Percentiles rank a stretch among this genome's conserved stretches.
Conservation (phyloP, 2,797 vertebrate genomes). For the Benthosema pterotum region DNA sequence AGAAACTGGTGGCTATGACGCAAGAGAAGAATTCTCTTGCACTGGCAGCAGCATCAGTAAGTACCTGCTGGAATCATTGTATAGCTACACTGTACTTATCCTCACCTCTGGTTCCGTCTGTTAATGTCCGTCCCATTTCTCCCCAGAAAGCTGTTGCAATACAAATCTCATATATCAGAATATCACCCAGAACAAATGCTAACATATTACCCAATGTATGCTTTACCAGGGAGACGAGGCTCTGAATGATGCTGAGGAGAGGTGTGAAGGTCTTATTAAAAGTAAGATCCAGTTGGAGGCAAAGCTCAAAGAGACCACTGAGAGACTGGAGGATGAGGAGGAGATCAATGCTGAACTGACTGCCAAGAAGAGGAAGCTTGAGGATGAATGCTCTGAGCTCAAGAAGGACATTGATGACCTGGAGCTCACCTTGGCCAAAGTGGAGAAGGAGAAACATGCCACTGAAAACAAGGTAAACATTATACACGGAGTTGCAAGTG, state of each 20-base stretch:
- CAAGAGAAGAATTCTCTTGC: conserved; percentile 90
- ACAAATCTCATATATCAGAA: no score
- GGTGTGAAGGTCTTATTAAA: conserved; percentile 69
- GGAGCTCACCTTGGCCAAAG: conserved; percentile 69
- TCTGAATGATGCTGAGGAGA: conserved; percentile 69
- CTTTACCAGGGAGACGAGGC: conserved; percentile 65
- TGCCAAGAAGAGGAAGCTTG: conserved; percentile 59
- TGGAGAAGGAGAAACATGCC: conserved; percentile 71
- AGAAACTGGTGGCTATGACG: conserved; percentile 87
- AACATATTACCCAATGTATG: no score
- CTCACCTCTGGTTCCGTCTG: no score
- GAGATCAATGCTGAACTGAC: conserved; percentile 87
- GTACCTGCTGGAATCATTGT: no score
- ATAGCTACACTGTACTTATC: no score
- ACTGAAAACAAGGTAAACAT: conserved; percentile 70
- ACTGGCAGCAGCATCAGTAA: conserved; percentile 86
- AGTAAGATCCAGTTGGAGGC: conserved; percentile 82
- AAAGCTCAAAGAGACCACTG: conserved; percentile 83
- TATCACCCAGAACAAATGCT: no score
- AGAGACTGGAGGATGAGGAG: conserved; percentile 86
- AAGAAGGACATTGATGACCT: conserved; percentile 74
- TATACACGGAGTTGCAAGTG: background rate
- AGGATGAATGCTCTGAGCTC: conserved; percentile 69
- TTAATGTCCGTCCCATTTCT: no score
- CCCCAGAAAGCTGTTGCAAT: no score